phyloP scores from a whole-genome alignment of 2,113 vertebrate genomes.

The Cyanoderma ruficeps region DNA sequence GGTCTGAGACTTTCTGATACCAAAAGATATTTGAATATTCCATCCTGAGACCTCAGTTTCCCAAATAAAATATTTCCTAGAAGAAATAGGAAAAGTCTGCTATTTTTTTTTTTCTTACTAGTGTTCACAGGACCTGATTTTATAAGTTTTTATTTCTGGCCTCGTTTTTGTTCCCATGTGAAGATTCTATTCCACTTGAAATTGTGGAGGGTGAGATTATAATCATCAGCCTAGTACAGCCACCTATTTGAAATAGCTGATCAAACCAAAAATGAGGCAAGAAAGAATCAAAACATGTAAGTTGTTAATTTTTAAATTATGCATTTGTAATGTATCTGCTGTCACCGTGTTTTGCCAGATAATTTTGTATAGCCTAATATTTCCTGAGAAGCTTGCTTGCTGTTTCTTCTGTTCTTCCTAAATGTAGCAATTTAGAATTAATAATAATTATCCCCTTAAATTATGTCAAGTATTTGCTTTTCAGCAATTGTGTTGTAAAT shows the following conservation, averaged over 20 bases:
- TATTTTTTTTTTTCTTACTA: too few species aligned
- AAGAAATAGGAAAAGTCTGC: not conserved
- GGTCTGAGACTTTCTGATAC: not conserved
- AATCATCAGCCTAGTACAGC: not conserved
- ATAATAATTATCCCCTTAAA: not conserved
- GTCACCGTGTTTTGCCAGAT: not conserved
- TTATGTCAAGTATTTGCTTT: not conserved
- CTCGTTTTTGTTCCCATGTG: not conserved
- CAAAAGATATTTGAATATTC: not conserved
- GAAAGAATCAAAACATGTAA: not conserved
- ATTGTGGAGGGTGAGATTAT: not conserved
- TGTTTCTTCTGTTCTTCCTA: not conserved
- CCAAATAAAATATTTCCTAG: not conserved
- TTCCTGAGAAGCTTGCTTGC: not conserved
- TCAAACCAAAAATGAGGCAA: not conserved
- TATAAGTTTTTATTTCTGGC: not conserved
- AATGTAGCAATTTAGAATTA: not conserved
- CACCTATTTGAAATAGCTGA: not conserved
- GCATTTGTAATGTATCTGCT: not conserved
- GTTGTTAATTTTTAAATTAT: not conserved
- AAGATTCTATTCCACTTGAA: not conserved
- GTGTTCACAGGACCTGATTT: not conserved
- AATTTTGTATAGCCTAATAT: not conserved
- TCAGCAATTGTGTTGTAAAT: not conserved
- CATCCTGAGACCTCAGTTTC: not conserved